Conservation (phyloP, 2,797 vertebrate genomes). For the Phataginus tricuspis region DNA sequence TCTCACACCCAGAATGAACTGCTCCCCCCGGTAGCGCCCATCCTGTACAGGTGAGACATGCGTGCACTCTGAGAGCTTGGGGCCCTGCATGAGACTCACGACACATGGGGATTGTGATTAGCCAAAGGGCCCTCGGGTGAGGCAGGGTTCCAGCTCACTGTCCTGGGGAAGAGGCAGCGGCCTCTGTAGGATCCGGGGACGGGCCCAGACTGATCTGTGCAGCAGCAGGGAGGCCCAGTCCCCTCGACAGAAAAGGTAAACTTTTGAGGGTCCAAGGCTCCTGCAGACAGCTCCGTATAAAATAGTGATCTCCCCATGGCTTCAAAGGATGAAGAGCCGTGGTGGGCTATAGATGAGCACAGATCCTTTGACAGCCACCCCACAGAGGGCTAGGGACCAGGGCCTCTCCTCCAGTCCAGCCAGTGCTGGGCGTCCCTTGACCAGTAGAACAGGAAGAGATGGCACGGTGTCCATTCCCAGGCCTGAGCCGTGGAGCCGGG, state of each 20-base stretch:
- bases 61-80: rapidly evolving
- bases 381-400: background rate
- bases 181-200: background rate
- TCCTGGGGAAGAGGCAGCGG: background rate
- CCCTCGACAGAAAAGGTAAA: background rate
- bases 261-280: too few species aligned
- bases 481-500: background rate
- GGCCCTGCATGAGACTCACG: background rate
- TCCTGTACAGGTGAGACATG: rapidly evolving
- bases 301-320: background rate
- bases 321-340: background rate
- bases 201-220: too few species aligned
- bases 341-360: background rate
- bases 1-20: background rate
- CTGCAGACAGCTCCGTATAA: rapidly evolving
- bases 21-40: rapidly evolving
- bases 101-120: background rate
- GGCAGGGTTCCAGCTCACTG: background rate
- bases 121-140: background rate
- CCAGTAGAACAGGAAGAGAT: background rate
- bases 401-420: background rate
- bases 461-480: background rate
- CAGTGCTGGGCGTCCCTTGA: background rate
- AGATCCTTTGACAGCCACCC: background rate
- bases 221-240: background rate